phyloP scores from a whole-genome alignment of 2,888 invertebrate genomes.

The Sinentomon sp. region DNA sequence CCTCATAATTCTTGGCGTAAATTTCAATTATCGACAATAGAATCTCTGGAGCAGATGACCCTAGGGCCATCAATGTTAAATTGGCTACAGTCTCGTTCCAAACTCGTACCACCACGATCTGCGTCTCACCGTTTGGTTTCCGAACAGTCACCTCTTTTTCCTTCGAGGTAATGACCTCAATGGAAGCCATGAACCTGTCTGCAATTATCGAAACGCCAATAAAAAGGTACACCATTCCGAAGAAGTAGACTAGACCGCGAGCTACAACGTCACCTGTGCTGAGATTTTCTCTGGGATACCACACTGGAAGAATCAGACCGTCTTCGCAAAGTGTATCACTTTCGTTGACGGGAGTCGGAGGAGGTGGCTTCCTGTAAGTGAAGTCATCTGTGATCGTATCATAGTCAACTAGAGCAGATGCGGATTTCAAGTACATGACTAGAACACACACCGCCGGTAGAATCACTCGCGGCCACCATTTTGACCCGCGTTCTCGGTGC shows the following conservation, averaged over 20 bases:
- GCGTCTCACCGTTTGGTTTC: constrained; percentile 57
- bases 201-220: constrained; percentile 96
- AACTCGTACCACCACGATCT: constrained; percentile 69
- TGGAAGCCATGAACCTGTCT: constrained; percentile 96
- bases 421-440: no score
- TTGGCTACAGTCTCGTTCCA: constrained; percentile 99
- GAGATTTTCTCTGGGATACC: constrained; percentile 56
- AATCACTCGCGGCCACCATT: no score
- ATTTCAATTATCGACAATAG: constrained; percentile 91
- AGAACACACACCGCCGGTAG: no score
- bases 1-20: constrained; percentile 75
- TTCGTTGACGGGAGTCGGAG: not conserved
- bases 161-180: constrained; percentile 94
- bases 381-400: no score
- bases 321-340: constrained; percentile 31
- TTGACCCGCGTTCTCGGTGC: no score
- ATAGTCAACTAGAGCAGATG: no score
- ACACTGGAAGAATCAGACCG: constrained; percentile 64
- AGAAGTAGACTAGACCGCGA: constrained; percentile 70
- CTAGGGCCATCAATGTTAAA: constrained; percentile 90
- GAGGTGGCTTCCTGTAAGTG: no score
- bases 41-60: constrained; percentile 95
- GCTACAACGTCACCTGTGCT: constrained; percentile 44
- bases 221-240: constrained; percentile 72
- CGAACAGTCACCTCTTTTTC: constrained; percentile 82